These are phyloP conservation scores for Drosophila leontia DNA, from an alignment of 1,140 invertebrate genomes.

Conservation along the genomic window DNA sequence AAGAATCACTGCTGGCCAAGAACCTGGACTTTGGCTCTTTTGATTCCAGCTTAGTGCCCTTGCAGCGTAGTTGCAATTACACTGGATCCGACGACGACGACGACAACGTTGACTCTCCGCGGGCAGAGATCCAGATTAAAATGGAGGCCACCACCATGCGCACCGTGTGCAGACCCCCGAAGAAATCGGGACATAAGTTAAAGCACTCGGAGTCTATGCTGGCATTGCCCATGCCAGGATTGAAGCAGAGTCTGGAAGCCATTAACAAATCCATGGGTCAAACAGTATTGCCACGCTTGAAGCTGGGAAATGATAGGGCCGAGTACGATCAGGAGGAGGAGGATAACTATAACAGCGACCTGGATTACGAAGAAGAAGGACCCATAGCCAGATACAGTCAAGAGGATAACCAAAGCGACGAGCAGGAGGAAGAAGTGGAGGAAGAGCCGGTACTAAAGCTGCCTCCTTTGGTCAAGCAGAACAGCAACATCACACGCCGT, in stretches of 20 bases:
- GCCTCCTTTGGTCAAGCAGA: slow-evolving; percentile 14
- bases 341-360: slow-evolving; percentile 22
- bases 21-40: slow-evolving; percentile 6
- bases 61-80: slow-evolving; percentile 8
- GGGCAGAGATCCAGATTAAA: slow-evolving; percentile 56
- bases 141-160: slow-evolving; percentile 45
- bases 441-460: slow-evolving; percentile 5
- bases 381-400: not conserved
- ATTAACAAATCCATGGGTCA: slow-evolving; percentile 11
- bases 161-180: slow-evolving; percentile 39
- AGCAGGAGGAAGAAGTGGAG: not conserved
- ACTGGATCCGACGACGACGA: slow-evolving; percentile 44
- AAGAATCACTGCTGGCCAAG: not conserved
- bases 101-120: slow-evolving; percentile 34
- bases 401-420: slow-evolving; percentile 9
- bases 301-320: slow-evolving; percentile 5
- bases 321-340: slow-evolving; percentile 17
- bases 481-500: slow-evolving; percentile 37
- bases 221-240: slow-evolving; percentile 42
- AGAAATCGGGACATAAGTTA: slow-evolving; percentile 9
- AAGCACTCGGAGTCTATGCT: slow-evolving; percentile 24
- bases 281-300: slow-evolving; percentile 25
- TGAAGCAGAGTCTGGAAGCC: slow-evolving; percentile 26
- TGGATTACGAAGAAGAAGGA: slow-evolving; percentile 12
- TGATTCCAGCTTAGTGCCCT: slow-evolving; percentile 10